Evolutionary conservation across 2,888 invertebrate species (phyloP).

Genomic region (Hyposoter dolosus): DNA sequence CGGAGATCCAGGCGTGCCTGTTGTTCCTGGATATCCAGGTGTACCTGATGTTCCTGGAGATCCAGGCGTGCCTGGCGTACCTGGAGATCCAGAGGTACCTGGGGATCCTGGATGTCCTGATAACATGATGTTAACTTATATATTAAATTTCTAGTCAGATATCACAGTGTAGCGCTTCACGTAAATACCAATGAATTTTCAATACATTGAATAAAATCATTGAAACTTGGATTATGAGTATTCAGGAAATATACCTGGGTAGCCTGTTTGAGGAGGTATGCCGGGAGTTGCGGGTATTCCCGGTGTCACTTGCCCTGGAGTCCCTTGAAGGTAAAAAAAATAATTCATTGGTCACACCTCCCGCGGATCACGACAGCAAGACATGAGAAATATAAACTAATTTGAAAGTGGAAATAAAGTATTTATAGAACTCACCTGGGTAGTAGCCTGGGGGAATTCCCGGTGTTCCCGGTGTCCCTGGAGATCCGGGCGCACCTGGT

Average conservation of each 20-base stretch:
- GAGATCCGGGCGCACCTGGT: constrained; percentile 62
- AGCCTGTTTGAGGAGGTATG: constrained; percentile 57
- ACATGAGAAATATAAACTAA: too few relatives aligned
- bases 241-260: constrained; percentile 71
- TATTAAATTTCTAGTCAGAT: too few relatives aligned
- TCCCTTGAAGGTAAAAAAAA: constrained; percentile 80
- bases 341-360: too few relatives aligned
- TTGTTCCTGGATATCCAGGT: constrained; percentile 67
- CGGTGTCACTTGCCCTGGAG: constrained; percentile 78
- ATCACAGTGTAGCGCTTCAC: too few relatives aligned
- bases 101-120: constrained; percentile 61
- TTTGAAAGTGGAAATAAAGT: too few relatives aligned
- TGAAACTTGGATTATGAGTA: too few relatives aligned
- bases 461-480: constrained; percentile 54
- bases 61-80: constrained; percentile 68
- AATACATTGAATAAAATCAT: too few relatives aligned
- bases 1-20: constrained; percentile 28
- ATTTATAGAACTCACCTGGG: too few relatives aligned
- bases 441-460: constrained; percentile 61
- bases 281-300: constrained; percentile 79
- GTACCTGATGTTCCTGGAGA: constrained; percentile 79
- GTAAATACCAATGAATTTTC: too few relatives aligned
- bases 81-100: constrained; percentile 52
- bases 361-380: too few relatives aligned
- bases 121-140: not conserved